A percentile compares a stretch with the other conserved stretches of the same genome.
Conservation (phyloP, 2,797 vertebrate genomes). For the Paramormyrops hopkinsi region DNA sequence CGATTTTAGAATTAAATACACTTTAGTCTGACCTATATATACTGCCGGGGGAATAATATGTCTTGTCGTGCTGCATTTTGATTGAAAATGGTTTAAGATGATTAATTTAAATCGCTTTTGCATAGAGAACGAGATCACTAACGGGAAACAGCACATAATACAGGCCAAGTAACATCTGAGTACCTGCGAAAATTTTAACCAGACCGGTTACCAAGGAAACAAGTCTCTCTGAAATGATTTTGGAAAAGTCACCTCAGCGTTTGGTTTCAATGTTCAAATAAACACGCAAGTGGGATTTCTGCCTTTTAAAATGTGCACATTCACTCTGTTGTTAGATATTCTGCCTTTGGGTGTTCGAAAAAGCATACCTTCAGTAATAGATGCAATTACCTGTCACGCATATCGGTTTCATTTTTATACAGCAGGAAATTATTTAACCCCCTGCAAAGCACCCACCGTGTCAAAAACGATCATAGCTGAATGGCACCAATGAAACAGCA, state of each 20-base stretch:
- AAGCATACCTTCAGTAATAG: neutral
- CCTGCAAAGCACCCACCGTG: slow-evolving; percentile 19
- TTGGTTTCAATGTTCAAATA: slow-evolving; percentile 11
- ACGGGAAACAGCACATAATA: neutral
- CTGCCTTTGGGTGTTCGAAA: neutral
- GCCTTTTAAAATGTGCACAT: neutral
- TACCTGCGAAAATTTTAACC: slow-evolving; percentile 37
- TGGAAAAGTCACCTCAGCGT: neutral
- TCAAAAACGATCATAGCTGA: slow-evolving; percentile 15
- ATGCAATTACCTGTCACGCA: neutral
- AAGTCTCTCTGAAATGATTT: slow-evolving; percentile 41
- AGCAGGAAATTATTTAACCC: slow-evolving; percentile 6
- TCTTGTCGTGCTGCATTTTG: neutral
- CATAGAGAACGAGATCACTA: neutral
- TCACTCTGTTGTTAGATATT: neutral
- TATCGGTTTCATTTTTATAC: slow-evolving; percentile 15
- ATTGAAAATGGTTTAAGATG: neutral
- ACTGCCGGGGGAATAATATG: neutral
- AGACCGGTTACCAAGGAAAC: slow-evolving; percentile 67
- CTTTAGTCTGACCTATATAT: neutral
- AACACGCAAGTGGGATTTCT: neutral
- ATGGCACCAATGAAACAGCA: slow-evolving; percentile 29
- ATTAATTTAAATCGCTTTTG: neutral
- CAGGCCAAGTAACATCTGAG: slow-evolving; percentile 24
- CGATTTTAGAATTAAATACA: neutral